These are phyloP conservation scores for Haemorhous mexicanus DNA, from an alignment of 2,113 vertebrate genomes.

Conservation along the genomic window DNA sequence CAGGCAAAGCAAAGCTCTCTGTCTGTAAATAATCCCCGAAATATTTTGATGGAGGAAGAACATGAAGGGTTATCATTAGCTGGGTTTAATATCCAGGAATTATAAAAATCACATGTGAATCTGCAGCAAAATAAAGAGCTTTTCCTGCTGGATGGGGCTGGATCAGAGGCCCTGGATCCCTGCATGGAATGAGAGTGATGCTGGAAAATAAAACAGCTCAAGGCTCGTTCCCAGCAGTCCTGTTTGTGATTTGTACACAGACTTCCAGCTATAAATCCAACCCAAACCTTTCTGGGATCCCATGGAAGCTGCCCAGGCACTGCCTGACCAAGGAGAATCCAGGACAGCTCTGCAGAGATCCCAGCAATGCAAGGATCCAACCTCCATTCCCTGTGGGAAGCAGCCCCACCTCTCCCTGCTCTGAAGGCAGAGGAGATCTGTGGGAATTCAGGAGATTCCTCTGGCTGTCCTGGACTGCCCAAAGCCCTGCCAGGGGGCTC, in stretches of 20 bases:
- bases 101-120: background rate
- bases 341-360: background rate
- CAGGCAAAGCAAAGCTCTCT: conserved; percentile 13
- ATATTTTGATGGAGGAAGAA: background rate
- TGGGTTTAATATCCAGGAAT: conserved; percentile 2
- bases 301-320: rapidly evolving
- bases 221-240: no score
- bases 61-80: conserved; percentile 20
- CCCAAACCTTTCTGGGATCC: background rate
- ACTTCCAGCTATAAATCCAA: background rate
- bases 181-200: background rate
- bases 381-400: background rate
- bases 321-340: background rate
- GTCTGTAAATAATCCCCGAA: conserved; percentile 7
- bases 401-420: rapidly evolving
- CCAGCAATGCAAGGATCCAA: background rate
- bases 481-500: no score
- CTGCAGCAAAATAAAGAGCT: background rate
- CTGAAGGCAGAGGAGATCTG: background rate
- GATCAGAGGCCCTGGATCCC: background rate
- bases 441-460: no score
- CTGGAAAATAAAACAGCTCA: no score
- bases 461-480: no score
- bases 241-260: no score
- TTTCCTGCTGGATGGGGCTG: background rate